Conservation (phyloP, 2,797 vertebrate species). For the Squalus acanthias region DNA sequence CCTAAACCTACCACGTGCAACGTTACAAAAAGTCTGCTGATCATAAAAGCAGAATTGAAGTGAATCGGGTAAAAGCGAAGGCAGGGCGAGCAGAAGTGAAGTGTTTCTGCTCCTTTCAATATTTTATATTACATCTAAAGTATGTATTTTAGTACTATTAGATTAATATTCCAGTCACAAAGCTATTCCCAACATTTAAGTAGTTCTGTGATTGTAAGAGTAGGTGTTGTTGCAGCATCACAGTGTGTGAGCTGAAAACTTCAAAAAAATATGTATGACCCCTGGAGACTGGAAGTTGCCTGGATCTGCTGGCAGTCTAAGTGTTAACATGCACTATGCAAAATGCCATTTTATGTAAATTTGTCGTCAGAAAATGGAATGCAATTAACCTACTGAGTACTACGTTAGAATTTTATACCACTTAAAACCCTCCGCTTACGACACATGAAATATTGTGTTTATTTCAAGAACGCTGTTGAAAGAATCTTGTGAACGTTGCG, state of each 20-base stretch:
- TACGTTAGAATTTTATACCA: not conserved
- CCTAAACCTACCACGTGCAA: not conserved
- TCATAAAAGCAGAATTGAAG: not conserved
- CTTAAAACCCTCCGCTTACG: not conserved
- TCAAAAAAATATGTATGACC: not conserved
- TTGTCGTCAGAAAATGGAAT: conserved; percentile 3
- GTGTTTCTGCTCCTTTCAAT: not conserved
- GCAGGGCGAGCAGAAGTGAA: not conserved
- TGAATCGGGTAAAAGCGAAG: not conserved
- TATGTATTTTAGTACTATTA: not conserved
- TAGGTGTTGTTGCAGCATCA: not conserved
- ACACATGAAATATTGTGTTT: not conserved
- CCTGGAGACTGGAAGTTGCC: not conserved
- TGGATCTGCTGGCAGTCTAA: not conserved
- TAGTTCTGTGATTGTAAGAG: not conserved
- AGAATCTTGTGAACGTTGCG: not conserved
- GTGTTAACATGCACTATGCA: not conserved
- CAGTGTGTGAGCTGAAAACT: not conserved
- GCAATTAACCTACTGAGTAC: not conserved
- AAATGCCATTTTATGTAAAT: not conserved
- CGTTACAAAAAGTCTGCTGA: not conserved
- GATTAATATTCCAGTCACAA: not conserved
- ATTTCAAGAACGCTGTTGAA: not conserved
- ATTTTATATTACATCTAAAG: not conserved
- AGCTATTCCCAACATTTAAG: not conserved